A percentile compares a stretch with the other conserved stretches of the same genome.
Conservation (phyloP, 2,113 vertebrate genomes). For the Prunella himalayana region DNA sequence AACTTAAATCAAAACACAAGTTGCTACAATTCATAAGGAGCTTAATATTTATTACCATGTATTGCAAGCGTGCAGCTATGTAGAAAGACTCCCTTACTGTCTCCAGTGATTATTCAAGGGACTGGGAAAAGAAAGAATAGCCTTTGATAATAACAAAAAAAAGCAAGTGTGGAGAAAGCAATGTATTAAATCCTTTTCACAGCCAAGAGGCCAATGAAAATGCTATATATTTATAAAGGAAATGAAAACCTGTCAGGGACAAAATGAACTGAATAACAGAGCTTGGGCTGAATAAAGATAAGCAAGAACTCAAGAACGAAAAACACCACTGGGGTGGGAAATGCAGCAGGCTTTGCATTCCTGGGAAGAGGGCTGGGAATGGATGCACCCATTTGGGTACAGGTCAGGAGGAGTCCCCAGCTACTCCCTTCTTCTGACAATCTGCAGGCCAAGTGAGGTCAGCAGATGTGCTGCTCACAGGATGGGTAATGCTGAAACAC, state of each 20-base stretch:
- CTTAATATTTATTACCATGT: conserved; percentile 48
- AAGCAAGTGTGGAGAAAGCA: conserved; percentile 51
- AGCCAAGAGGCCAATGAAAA: conserved; percentile 61
- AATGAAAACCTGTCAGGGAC: conserved; percentile 65
- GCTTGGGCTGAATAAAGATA: conserved; percentile 40
- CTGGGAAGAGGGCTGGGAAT: neutral
- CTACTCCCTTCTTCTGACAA: neutral
- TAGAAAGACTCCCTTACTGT: conserved; percentile 1
- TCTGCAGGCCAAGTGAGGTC: neutral
- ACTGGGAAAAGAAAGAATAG: conserved; percentile 4
- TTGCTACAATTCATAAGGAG: conserved; percentile 46
- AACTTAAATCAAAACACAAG: conserved; percentile 47
- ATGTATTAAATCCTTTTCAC: conserved; percentile 62
- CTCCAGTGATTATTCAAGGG: conserved; percentile 46
- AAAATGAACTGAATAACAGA: conserved; percentile 59
- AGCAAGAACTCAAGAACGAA: conserved; percentile 17
- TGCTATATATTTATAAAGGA: conserved; percentile 67
- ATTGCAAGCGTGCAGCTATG: conserved; percentile 1
- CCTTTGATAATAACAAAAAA: conserved; percentile 41
- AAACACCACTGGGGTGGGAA: neutral
- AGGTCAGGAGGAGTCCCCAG: neutral
- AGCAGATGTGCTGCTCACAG: neutral
- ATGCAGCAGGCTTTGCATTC: neutral
- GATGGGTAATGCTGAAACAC: neutral
- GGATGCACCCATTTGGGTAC: fast-evolving